Conservation (phyloP, 2,797 vertebrate genomes). For the Pygocentrus nattereri region DNA sequence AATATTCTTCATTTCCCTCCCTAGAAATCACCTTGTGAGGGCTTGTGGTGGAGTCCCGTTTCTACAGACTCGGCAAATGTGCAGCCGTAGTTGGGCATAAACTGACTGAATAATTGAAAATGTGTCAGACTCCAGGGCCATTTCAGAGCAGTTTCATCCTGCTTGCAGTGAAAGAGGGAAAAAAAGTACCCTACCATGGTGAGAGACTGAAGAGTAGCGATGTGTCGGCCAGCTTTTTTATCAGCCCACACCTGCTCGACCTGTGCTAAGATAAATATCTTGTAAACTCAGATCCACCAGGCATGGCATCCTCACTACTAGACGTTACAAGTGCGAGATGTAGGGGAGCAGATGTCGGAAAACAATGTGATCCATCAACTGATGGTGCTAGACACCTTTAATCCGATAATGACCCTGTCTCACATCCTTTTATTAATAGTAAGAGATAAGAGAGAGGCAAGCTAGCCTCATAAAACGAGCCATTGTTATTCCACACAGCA, state of each 20-base stretch:
- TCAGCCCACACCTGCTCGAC: conserved; percentile 10
- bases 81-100: conserved; percentile 42
- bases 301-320: not conserved
- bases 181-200: conserved; percentile 29
- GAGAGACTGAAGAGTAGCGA: conserved; percentile 4
- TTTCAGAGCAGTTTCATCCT: conserved; percentile 51
- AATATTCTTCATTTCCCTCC: conserved; percentile 16
- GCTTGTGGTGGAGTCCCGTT: conserved; percentile 14
- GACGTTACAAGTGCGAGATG: not conserved
- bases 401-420: conserved; percentile 43
- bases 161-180: conserved; percentile 27
- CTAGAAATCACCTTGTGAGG: conserved; percentile 29
- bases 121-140: conserved; percentile 52
- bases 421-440: conserved; percentile 54
- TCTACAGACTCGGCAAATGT: conserved; percentile 28
- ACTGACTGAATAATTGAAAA: conserved; percentile 68
- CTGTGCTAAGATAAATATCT: not conserved
- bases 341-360: conserved; percentile 48
- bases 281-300: not conserved
- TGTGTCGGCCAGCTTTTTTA: conserved; percentile 24
- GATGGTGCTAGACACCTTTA: conserved; percentile 45
- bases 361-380: conserved; percentile 56
- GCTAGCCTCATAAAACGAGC: conserved; percentile 49
- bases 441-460: conserved; percentile 45
- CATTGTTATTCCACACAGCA: conserved; percentile 56